Percentiles rank a stretch among this genome's conserved stretches.
Conservation (phyloP, 2,797 vertebrate species). For the Mastacembelus armatus region DNA sequence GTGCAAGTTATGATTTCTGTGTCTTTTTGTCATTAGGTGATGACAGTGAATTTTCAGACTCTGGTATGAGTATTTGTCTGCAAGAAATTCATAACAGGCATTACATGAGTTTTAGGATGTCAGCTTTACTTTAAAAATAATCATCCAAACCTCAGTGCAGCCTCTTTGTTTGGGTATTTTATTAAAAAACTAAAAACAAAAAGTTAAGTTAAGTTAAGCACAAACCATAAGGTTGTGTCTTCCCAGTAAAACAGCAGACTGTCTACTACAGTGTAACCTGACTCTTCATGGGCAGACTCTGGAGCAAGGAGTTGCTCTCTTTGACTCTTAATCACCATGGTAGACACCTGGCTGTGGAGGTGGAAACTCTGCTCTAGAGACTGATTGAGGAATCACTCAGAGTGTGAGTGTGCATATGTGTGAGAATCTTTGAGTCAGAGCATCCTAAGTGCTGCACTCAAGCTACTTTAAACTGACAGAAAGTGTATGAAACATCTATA, state of each 20-base stretch:
- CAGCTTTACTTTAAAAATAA: too few relatives aligned
- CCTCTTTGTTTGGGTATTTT: too few relatives aligned
- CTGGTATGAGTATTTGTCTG: too few relatives aligned
- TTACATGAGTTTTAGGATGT: too few relatives aligned
- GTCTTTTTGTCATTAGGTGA: background rate
- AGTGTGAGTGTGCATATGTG: slow-evolving; percentile 34
- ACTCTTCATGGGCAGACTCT: slow-evolving; percentile 11
- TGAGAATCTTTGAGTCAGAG: slow-evolving; percentile 5
- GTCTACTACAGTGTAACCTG: slow-evolving; percentile 28
- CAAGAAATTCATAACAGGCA: too few relatives aligned
- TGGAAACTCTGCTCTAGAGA: slow-evolving; percentile 42
- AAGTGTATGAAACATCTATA: background rate
- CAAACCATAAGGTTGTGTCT: too few relatives aligned
- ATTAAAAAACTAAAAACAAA: slow-evolving; percentile 1
- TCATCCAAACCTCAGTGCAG: too few relatives aligned
- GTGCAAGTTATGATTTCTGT: slow-evolving; percentile 17
- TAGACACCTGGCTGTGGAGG: slow-evolving; percentile 35
- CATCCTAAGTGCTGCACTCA: slow-evolving; percentile 5
- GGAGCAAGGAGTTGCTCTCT: slow-evolving; percentile 10
- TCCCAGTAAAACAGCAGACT: slow-evolving; percentile 11
- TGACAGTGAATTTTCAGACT: too few relatives aligned
- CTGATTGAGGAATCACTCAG: slow-evolving; percentile 53
- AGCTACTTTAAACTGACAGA: slow-evolving; percentile 12
- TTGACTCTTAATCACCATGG: slow-evolving; percentile 40
- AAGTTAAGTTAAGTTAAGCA: too few relatives aligned